Evolutionary conservation across 2,888 invertebrate genomes (phyloP).

Genomic region (Willowsia nigromaculata): DNA sequence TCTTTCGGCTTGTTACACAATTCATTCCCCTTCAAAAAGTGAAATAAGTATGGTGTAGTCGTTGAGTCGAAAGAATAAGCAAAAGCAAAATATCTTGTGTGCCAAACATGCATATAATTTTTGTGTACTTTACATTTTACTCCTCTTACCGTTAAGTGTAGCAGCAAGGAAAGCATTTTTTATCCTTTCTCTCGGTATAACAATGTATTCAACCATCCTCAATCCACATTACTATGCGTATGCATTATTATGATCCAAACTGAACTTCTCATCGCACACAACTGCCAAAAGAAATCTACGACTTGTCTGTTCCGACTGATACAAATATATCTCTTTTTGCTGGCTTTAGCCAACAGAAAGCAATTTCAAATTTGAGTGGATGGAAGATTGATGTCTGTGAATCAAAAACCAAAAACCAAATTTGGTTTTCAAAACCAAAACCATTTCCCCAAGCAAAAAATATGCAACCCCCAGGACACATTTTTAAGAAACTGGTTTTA

Average conservation of each 20-base stretch:
- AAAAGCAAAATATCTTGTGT: constrained; percentile 27
- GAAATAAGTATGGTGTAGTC: constrained; percentile 32
- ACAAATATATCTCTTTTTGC: constrained; percentile 49
- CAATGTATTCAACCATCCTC: background rate
- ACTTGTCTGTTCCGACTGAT: constrained; percentile 54
- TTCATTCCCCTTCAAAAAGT: constrained; percentile 36
- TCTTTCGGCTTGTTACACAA: constrained; percentile 30
- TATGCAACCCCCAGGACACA: too few species aligned
- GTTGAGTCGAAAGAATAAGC: constrained; percentile 36
- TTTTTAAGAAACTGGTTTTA: too few species aligned
- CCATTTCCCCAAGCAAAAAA: too few species aligned
- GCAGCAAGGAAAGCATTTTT: background rate
- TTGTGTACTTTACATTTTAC: constrained; percentile 38
- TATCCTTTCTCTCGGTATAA: background rate
- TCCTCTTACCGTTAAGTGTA: background rate
- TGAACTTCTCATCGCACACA: constrained; percentile 23
- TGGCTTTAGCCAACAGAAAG: constrained; percentile 65
- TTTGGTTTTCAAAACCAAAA: too few species aligned
- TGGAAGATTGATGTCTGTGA: constrained; percentile 69
- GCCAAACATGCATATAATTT: constrained; percentile 51
- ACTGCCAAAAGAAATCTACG: constrained; percentile 55
- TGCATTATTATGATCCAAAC: constrained; percentile 10
- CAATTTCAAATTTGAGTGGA: constrained; percentile 65
- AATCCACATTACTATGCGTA: background rate
- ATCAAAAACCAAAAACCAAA: too few species aligned